Base-by-base conservation (phyloP, 2,888 invertebrate genomes). In the Lasioglossum pauxillum region DNA sequence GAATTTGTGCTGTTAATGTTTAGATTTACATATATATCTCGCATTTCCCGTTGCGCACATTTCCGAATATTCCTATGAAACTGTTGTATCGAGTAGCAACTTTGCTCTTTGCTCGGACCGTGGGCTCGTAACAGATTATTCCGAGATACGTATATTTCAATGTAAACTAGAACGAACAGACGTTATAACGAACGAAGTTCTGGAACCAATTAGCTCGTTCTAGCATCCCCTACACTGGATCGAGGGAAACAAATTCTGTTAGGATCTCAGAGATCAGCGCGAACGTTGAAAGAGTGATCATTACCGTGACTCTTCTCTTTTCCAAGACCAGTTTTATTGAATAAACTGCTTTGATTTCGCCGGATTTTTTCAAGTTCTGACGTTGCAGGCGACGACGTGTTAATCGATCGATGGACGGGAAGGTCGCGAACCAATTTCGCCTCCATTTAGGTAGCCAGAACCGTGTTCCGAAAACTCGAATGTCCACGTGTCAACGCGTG, bases 141-240 rank as follows among this genome's bases (percentile, higher is more conserved):
- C 60, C 60, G 53, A n/a, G 23, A 64, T 31, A 31, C 31, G n/a
- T 64, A 64, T 64, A 64, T 64, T 31, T 27, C 60, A n/a, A 27
- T 64, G 27, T 64, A 64, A 31, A 64, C 60, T 64, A 16, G 60
- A 64, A 64, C 60, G 60, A 64, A n/a, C 60, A 64, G 60, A 64
- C 27, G 60, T 64, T 31, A 31, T 64, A 31, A 64, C 60, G 60
- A 64, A 64, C 16, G 44, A 12, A 7, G n/a, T 67, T 38, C n/a
- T 46, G 46, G 41, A 8, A 12, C 5, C 77, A 31, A 19, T 46
- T 44, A 19, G 38, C 46, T 31, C n/a, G 69, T 49, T 64, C 27
- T 27, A 60, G 60, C 60, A 60, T 60, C 1, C 27, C 60, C 60
- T 5, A 27, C 27, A 27, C 14, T 27, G 60, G 27, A 60, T 60